Percentiles rank a stretch among this genome's conserved stretches.
Conservation (phyloP, 2,797 vertebrate species). For the Galago senegalensis region DNA sequence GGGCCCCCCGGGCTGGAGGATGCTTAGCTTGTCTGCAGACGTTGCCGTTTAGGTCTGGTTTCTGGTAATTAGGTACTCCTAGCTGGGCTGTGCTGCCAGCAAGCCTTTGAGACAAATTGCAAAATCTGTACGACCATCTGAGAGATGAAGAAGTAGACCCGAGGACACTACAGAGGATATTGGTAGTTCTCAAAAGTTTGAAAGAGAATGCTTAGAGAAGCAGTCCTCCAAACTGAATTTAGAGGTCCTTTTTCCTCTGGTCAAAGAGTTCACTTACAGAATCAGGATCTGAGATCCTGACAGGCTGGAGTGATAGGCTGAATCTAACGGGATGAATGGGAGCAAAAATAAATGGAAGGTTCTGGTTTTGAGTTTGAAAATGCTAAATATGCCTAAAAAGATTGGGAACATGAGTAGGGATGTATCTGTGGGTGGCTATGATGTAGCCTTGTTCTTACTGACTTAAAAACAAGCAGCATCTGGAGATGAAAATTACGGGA, state of each 20-base stretch:
- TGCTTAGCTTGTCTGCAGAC: constrained; percentile 60
- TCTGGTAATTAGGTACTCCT: constrained; percentile 79
- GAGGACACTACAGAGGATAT: constrained; percentile 77
- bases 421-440: neutral
- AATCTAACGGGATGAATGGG: constrained; percentile 30
- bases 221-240: constrained; percentile 66
- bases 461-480: neutral
- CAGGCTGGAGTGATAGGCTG: neutral
- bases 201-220: constrained; percentile 68
- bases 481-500: neutral
- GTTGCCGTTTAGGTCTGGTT: constrained; percentile 68
- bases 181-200: constrained; percentile 78
- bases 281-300: constrained; percentile 25
- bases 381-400: neutral
- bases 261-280: constrained; percentile 61
- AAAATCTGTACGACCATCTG: constrained; percentile 77
- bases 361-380: constrained; percentile 51
- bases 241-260: constrained; percentile 37
- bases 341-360: constrained; percentile 22
- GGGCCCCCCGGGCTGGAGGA: constrained; percentile 30
- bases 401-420: neutral
- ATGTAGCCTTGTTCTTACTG: neutral
- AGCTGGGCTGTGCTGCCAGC: constrained; percentile 58
- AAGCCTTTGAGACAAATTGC: constrained; percentile 82
- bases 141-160: constrained; percentile 74